A percentile compares a stretch with the other conserved stretches of the same genome.
Evolutionary conservation across 2,113 vertebrate genomes (phyloP).

Genomic region (Tretioscincus oriximinensis): DNA sequence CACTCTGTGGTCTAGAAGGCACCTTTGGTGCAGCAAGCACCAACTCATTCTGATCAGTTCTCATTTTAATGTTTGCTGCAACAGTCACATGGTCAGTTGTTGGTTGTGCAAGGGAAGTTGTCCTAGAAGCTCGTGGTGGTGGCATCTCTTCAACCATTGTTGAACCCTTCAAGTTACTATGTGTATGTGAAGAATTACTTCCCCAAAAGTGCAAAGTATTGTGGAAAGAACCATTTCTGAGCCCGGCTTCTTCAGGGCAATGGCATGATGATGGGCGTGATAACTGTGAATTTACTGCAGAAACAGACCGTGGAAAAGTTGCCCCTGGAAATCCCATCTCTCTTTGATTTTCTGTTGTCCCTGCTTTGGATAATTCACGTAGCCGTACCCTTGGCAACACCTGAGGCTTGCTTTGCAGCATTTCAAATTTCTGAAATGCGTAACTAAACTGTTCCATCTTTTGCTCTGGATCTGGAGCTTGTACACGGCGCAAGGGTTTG

Average conservation of each 20-base stretch:
- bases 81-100: accelerated
- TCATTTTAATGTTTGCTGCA: accelerated
- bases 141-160: neutral
- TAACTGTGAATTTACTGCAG: slow-evolving; percentile 6
- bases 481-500: neutral
- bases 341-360: accelerated
- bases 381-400: neutral
- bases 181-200: slow-evolving; percentile 43
- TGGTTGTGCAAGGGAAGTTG: neutral
- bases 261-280: neutral
- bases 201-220: slow-evolving; percentile 64
- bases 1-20: accelerated
- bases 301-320: neutral
- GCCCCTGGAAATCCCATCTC: accelerated
- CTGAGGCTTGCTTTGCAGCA: neutral
- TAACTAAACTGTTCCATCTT: neutral
- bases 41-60: neutral
- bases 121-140: neutral
- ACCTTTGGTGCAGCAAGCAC: neutral
- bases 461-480: neutral
- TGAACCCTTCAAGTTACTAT: neutral
- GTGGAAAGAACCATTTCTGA: slow-evolving; percentile 34
- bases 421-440: accelerated
- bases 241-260: neutral
- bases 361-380: accelerated